Evolutionary conservation across 2,113 vertebrate species (phyloP).

Genomic region (Ornithorhynchus anatinus): DNA sequence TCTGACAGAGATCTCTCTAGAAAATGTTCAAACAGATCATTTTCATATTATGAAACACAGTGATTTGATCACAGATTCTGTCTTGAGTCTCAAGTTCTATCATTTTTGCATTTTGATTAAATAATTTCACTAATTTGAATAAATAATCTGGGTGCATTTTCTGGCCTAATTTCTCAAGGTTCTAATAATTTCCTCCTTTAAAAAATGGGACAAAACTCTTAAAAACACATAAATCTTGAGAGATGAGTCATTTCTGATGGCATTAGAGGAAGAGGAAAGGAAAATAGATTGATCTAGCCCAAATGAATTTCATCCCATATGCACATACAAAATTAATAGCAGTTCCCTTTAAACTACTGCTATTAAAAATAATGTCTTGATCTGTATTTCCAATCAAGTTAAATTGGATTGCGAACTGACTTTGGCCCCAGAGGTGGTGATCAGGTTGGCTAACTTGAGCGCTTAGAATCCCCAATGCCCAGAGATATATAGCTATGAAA

Average conservation of each 20-base stretch:
- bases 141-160: slow-evolving; percentile 18
- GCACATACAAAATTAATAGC: too few relatives aligned
- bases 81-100: not conserved
- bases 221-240: not conserved
- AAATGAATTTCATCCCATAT: too few relatives aligned
- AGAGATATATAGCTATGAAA: too few relatives aligned
- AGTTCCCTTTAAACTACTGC: too few relatives aligned
- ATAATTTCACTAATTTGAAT: slow-evolving; percentile 32
- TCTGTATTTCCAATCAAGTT: too few relatives aligned
- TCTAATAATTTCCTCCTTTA: slow-evolving; percentile 9
- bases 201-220: not conserved
- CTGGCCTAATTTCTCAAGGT: slow-evolving; percentile 17
- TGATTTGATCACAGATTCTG: slow-evolving; percentile 16
- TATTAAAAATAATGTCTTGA: too few relatives aligned
- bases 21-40: slow-evolving; percentile 32
- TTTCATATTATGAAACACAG: slow-evolving; percentile 19
- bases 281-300: slow-evolving; percentile 10
- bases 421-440: too few relatives aligned
- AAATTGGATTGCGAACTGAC: too few relatives aligned
- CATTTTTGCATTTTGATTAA: slow-evolving; percentile 34
- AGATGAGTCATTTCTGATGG: not conserved
- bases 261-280: not conserved
- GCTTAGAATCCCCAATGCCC: too few relatives aligned
- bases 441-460: too few relatives aligned
- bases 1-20: slow-evolving; percentile 8